Evolutionary conservation across 2,113 vertebrate genomes (phyloP).

Genomic region (Irena cyanogastra): DNA sequence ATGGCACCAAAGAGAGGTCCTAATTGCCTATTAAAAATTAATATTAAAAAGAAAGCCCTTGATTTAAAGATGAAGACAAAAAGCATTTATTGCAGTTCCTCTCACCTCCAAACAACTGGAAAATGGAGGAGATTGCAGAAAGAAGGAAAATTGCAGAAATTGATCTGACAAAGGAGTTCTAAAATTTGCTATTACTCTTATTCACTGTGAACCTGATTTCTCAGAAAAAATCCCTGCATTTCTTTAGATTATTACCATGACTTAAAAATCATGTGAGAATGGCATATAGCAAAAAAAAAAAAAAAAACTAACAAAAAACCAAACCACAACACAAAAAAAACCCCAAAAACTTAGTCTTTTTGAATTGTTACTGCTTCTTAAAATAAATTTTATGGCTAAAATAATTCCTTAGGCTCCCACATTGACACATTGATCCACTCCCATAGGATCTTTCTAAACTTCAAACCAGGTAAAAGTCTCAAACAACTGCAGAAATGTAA

Average conservation of each 20-base stretch:
- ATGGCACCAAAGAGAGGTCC: background rate
- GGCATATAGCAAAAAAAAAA: background rate
- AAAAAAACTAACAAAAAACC: background rate
- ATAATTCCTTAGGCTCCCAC: background rate
- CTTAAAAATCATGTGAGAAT: background rate
- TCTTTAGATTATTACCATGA: background rate
- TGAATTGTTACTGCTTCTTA: background rate
- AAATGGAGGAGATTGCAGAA: background rate
- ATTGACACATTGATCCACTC: fast-evolving
- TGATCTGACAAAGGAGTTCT: background rate
- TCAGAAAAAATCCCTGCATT: background rate
- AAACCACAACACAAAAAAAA: background rate
- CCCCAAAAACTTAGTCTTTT: background rate
- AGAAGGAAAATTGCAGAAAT: background rate
- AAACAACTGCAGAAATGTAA: background rate
- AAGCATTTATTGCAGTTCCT: background rate
- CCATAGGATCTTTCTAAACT: background rate
- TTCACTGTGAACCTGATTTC: background rate
- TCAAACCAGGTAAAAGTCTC: background rate
- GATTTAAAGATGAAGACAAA: background rate
- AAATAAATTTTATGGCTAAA: background rate
- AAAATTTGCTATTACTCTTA: background rate
- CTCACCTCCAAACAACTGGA: background rate
- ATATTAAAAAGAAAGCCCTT: background rate
- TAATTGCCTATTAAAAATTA: background rate